A percentile compares a stretch with the other conserved stretches of the same genome.
Evolutionary conservation across 2,113 vertebrate genomes (phyloP).

Genomic region (Nothoprocta perdicaria): DNA sequence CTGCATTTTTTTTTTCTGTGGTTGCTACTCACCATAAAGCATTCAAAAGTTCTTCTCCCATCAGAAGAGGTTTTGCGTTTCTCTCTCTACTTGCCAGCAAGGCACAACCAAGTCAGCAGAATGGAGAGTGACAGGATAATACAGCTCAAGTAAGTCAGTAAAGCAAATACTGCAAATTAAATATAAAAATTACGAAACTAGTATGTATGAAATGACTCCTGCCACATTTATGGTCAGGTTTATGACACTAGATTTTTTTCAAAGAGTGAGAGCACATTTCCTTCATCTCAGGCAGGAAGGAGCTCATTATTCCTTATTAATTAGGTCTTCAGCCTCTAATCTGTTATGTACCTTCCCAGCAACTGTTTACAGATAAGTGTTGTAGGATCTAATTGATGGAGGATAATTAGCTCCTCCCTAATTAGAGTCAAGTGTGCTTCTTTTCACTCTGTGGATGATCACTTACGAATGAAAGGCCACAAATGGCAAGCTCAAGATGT

Average conservation of each 20-base stretch:
- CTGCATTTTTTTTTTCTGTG: accelerated
- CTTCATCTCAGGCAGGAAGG: slow-evolving; percentile 42
- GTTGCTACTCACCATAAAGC: neutral
- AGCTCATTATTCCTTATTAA: slow-evolving; percentile 78
- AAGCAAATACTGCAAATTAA: accelerated
- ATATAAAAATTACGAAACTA: neutral
- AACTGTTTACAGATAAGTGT: slow-evolving; percentile 77
- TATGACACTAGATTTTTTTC: slow-evolving; percentile 4
- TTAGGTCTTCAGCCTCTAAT: slow-evolving; percentile 76
- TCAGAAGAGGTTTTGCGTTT: neutral
- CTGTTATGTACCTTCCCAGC: slow-evolving; percentile 72
- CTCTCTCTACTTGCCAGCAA: accelerated
- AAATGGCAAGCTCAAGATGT: slow-evolving; percentile 64
- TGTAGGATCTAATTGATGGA: slow-evolving; percentile 75
- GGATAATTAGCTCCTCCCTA: slow-evolving; percentile 77
- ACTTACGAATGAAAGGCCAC: slow-evolving; percentile 70
- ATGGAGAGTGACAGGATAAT: accelerated
- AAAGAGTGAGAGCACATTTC: slow-evolving; percentile 32
- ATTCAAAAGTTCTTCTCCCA: neutral
- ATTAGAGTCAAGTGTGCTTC: slow-evolving; percentile 72
- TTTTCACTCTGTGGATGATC: slow-evolving; percentile 66
- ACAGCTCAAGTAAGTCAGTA: accelerated
- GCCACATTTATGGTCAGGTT: neutral
- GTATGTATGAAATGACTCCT: neutral
- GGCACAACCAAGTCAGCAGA: accelerated